Conservation (phyloP, 2,888 invertebrate genomes). For the Callyntrura guangdongensis region DNA sequence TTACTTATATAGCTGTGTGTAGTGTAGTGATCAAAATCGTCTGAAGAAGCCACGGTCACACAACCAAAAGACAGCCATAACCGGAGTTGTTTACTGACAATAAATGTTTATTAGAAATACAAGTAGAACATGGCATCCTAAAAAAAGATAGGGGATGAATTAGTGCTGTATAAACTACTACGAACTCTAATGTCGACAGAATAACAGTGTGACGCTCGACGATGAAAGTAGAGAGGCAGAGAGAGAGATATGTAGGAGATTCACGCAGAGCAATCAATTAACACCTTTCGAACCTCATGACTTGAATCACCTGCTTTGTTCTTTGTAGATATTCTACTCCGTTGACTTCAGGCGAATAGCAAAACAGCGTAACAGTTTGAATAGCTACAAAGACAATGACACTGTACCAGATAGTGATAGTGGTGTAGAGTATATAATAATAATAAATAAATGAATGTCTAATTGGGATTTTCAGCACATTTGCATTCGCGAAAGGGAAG, state of each 20-base stretch:
- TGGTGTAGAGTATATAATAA: neutral
- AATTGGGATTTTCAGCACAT: neutral
- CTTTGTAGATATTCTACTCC: too few relatives aligned
- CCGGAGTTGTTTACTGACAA: neutral
- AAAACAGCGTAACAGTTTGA: neutral
- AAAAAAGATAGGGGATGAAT: neutral
- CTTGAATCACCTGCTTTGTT: conserved; percentile 20
- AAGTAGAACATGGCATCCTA: neutral
- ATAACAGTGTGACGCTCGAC: neutral
- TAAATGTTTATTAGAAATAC: neutral
- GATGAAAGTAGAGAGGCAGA: neutral
- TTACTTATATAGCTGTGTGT: neutral
- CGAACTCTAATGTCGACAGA: neutral
- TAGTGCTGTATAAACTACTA: neutral
- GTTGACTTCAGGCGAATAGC: neutral
- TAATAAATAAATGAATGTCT: neutral
- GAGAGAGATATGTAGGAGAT: neutral
- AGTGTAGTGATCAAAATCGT: conserved; percentile 12
- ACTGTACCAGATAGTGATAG: neutral
- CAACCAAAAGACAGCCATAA: neutral
- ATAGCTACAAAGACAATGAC: neutral
- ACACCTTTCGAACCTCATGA: conserved; percentile 20
- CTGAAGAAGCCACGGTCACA: neutral
- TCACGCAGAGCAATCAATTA: conserved; percentile 35
- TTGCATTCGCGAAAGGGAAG: too few relatives aligned